These are phyloP conservation scores for Zootermopsis nevadensis DNA, from an alignment of 2,888 invertebrate genomes.

Conservation along the genomic window DNA sequence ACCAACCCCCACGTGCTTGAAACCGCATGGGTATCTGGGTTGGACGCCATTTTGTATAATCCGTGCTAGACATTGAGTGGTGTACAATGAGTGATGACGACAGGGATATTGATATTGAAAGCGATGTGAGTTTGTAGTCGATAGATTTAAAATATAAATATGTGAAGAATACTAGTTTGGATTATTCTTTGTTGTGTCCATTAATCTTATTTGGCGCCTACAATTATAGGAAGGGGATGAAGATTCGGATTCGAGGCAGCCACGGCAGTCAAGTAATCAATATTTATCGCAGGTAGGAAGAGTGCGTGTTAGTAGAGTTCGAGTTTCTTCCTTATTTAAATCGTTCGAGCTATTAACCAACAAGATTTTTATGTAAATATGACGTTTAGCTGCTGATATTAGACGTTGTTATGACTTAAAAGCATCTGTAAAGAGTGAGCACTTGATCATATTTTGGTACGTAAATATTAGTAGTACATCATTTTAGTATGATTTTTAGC, in stretches of 20 bases:
- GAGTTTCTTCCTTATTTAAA: background rate
- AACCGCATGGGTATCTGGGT: background rate
- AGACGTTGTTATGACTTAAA: background rate
- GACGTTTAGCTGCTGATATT: background rate
- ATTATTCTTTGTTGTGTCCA: background rate
- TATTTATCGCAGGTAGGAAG: constrained; percentile 47
- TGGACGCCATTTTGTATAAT: background rate
- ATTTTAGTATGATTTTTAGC: background rate
- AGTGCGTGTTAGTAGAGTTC: background rate
- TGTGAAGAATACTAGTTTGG: background rate
- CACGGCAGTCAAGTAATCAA: constrained; percentile 46
- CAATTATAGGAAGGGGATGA: constrained; percentile 40
- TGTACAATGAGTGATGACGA: constrained; percentile 31
- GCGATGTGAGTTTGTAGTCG: constrained; percentile 28
- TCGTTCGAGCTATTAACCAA: background rate
- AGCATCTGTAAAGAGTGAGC: background rate
- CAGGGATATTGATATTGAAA: constrained; percentile 40
- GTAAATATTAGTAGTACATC: background rate
- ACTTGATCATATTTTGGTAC: background rate
- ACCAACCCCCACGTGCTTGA: constrained; percentile 4
- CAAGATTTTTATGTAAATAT: background rate
- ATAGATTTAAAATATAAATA: background rate
- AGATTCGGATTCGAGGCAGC: constrained; percentile 48
- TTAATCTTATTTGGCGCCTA: background rate
- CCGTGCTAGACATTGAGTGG: background rate